phyloP scores from a whole-genome alignment of 2,113 vertebrate genomes.

The Scatophagus argus region DNA sequence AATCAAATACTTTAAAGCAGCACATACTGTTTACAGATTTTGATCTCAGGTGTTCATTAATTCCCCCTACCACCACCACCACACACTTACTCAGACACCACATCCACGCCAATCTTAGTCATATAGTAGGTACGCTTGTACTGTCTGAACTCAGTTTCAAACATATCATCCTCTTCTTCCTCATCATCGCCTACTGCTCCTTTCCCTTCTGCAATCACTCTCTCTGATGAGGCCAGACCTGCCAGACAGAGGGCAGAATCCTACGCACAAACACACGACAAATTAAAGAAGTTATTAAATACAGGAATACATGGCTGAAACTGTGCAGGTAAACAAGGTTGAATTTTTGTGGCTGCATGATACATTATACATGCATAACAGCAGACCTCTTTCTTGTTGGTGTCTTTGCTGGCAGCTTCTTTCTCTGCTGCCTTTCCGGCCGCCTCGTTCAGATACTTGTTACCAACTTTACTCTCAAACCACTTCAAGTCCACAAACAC shows the following conservation, averaged over 20 bases:
- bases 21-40: background rate
- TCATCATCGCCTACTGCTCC: conserved; percentile 85
- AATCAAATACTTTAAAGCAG: background rate
- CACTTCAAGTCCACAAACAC: conserved; percentile 98
- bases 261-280: conserved; percentile 39
- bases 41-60: too few species aligned
- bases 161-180: conserved; percentile 95
- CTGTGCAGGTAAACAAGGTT: background rate
- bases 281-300: background rate
- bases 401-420: conserved; percentile 86
- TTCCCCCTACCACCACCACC: too few species aligned
- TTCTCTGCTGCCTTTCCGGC: conserved; percentile 94
- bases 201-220: conserved; percentile 78
- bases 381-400: conserved; percentile 86
- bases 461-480: conserved; percentile 99
- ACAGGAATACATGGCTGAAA: background rate
- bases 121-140: conserved; percentile 99
- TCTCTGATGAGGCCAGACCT: conserved; percentile 76
- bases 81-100: conserved; percentile 94
- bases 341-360: background rate
- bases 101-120: conserved; percentile 97
- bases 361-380: background rate
- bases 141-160: conserved; percentile 97
- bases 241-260: conserved; percentile 86
- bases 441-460: conserved; percentile 98